Base-by-base conservation (phyloP, 2,113 vertebrate genomes). In the Dendrocopos noguchii region DNA sequence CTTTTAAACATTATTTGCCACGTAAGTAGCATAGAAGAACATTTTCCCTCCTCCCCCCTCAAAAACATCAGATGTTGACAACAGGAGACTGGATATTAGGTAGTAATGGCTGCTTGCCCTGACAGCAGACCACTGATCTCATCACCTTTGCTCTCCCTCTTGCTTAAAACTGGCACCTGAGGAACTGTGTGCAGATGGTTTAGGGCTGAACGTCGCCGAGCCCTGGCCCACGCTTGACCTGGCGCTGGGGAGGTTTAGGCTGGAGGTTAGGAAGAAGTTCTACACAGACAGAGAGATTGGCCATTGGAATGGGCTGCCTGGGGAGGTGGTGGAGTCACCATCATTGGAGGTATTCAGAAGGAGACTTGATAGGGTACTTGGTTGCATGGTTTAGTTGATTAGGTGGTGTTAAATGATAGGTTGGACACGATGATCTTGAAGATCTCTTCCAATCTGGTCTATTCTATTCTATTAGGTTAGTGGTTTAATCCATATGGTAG, bases 81-180 rank as follows among this genome's bases (percentile, higher is more conserved):
- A 64, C 42, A 9, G 56, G 25, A 87, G 60, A 70, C 14, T 0
- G 0, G 78, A 33, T 22, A 61, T 36, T 36, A 36, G 36, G 36
- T 36, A 36, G 99, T 99, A 96, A 95, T 6, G 31, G 39, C 12
- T 31, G 42, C 29, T 19, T 59, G 55, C 44, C 16, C 65, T 65
- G 65, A 6, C 1, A 1, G 55, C 68, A 60, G 36, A 11, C n/a
- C 13, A 3, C 6, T 24, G 18, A 3, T 12, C 73, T 29, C 15
- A 2, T 10, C n/a, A 15, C 5, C 60, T 84, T 68, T 44, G 11
- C 9, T 80, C 34, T 71, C 33, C 72, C 29, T 46, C 61, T 36
- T 25, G 61, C 39, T 42, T 82, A n/a, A 25, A 72, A 28, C 34
- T 68, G 72, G 68, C 81, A 47, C 67, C 16, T 16, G 25, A 52